Evolutionary conservation across 2,113 vertebrate genomes (phyloP).

Genomic region (Corydoras maculifer): DNA sequence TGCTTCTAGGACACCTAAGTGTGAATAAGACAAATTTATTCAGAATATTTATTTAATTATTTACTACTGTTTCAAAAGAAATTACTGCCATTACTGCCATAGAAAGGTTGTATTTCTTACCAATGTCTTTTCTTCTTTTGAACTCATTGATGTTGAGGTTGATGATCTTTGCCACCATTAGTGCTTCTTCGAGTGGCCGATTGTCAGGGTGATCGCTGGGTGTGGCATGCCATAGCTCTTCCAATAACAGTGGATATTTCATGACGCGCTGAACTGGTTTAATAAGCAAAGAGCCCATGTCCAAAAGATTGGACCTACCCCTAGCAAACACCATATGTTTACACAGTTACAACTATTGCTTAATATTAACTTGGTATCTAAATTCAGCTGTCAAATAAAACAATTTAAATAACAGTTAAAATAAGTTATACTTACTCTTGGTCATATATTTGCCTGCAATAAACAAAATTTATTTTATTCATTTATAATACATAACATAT

Average conservation of each 20-base stretch:
- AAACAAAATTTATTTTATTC: slow-evolving; percentile 9
- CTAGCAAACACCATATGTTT: slow-evolving; percentile 50
- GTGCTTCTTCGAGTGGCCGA: slow-evolving; percentile 70
- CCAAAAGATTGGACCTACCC: slow-evolving; percentile 81
- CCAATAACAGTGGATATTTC: slow-evolving; percentile 88
- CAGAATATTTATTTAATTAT: no score
- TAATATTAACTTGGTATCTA: no score
- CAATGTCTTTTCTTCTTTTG: slow-evolving; percentile 89
- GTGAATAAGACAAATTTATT: no score
- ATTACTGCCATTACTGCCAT: no score
- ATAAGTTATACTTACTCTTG: slow-evolving; percentile 79
- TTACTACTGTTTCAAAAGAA: no score
- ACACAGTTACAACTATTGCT: no score
- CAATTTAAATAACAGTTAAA: background rate
- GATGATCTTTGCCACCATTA: slow-evolving; percentile 73
- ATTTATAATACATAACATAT: no score
- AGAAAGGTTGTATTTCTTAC: slow-evolving; percentile 53
- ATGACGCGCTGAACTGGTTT: slow-evolving; percentile 94
- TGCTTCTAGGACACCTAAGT: no score
- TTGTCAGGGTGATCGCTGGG: slow-evolving; percentile 82
- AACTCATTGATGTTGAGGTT: slow-evolving; percentile 94
- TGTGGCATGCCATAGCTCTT: slow-evolving; percentile 83
- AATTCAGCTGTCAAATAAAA: no score
- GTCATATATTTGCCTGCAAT: slow-evolving; percentile 83
- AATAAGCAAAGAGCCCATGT: slow-evolving; percentile 94